Conservation (phyloP, 2,888 invertebrate genomes). For the Andrena bucephala region DNA sequence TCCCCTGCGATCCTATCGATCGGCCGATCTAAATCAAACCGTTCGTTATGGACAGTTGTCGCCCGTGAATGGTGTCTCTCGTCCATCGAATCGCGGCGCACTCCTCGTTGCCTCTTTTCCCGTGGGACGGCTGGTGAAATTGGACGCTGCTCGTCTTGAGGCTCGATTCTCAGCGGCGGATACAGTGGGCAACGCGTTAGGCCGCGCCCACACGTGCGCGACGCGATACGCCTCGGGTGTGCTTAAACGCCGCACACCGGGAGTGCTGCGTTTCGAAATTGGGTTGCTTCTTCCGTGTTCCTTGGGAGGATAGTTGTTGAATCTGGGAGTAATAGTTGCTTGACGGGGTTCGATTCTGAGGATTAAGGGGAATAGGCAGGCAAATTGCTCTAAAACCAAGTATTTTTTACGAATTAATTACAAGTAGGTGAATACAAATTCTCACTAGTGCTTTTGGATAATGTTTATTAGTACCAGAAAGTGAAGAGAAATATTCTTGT, state of each 20-base stretch:
- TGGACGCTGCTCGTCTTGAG: constrained; percentile 6
- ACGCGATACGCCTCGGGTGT: neutral
- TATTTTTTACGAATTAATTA: no score
- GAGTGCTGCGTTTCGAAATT: neutral
- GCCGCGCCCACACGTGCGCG: neutral
- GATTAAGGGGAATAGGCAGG: no score
- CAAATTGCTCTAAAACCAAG: no score
- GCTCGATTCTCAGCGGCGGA: neutral
- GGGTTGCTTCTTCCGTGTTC: no score
- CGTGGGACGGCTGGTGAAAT: neutral
- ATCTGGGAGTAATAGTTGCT: no score
- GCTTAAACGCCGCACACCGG: neutral
- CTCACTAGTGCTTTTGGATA: no score
- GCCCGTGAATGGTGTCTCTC: constrained; percentile 8
- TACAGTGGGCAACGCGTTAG: neutral
- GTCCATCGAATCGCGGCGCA: neutral
- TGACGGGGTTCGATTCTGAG: no score
- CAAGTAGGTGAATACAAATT: no score
- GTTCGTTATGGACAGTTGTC: constrained; percentile 26
- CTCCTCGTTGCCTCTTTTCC: neutral
- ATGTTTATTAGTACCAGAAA: no score
- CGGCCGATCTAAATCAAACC: constrained; percentile 59
- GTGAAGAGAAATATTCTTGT: no score
- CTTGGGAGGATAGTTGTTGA: no score
- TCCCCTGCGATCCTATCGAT: constrained; percentile 54